These are phyloP conservation scores for Holothuria leucospilota DNA, from an alignment of 53 echinoderm and acorn worm genomes.

Conservation along the genomic window DNA sequence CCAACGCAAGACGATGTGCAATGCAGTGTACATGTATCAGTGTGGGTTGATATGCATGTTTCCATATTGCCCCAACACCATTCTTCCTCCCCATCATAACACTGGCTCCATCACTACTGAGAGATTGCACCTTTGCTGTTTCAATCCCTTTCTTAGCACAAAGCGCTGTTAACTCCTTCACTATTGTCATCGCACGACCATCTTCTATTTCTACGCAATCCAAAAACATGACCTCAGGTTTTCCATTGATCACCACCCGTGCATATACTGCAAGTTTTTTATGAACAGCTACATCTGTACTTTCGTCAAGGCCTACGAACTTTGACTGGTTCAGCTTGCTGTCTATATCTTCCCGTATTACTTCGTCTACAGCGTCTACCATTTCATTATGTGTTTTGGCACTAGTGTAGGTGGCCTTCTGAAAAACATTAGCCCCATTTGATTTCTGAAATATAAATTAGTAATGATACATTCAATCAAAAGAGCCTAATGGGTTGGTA, in stretches of 20 bases:
- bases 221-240: not conserved
- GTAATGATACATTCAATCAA: not conserved
- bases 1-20: not conserved
- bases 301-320: not conserved
- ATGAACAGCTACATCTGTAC: constrained; percentile 19
- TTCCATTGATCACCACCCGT: not conserved
- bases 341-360: not conserved
- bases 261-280: constrained; percentile 12
- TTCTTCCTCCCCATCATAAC: not conserved
- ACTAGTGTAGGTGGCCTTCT: not conserved
- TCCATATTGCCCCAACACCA: constrained; percentile 3
- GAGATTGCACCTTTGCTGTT: not conserved
- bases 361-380: not conserved
- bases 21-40: not conserved
- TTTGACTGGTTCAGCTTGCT: not conserved
- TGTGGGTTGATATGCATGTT: not conserved
- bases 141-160: not conserved
- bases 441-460: not conserved
- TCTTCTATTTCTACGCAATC: constrained; percentile 26
- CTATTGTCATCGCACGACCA: constrained; percentile 18
- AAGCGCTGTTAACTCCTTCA: not conserved
- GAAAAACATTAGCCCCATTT: too few species aligned
- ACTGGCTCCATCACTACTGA: constrained; percentile 1
- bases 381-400: not conserved
- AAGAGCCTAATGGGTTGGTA: too few species aligned